Percentiles rank a stretch among this genome's conserved stretches.
Evolutionary conservation across 1,140 invertebrate genomes (phyloP).

Genomic region (Halesus radiatus): DNA sequence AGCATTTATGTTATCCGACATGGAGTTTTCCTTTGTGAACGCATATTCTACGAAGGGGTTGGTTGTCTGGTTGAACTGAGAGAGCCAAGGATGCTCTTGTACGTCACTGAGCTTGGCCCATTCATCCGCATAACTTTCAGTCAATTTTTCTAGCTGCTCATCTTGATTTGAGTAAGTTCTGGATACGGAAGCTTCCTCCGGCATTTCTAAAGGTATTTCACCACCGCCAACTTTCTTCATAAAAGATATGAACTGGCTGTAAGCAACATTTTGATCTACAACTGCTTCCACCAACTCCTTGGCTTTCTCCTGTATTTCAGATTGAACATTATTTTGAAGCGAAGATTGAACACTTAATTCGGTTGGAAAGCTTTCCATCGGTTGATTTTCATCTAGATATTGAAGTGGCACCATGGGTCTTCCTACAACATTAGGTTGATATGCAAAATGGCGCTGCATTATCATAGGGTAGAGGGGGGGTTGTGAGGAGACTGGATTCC

Average conservation of each 20-base stretch:
- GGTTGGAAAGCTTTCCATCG: slow-evolving; percentile 33
- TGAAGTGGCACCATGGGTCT: slow-evolving; percentile 41
- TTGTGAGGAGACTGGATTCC: slow-evolving; percentile 63
- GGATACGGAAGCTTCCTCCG: slow-evolving; percentile 60
- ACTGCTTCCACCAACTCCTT: slow-evolving; percentile 70
- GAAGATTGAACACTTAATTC: slow-evolving; percentile 32
- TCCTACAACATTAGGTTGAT: slow-evolving; percentile 34
- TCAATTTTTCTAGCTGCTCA: slow-evolving; percentile 66
- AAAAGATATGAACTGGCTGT: slow-evolving; percentile 89
- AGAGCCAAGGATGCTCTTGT: slow-evolving; percentile 65
- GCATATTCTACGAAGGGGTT: slow-evolving; percentile 76
- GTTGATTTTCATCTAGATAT: slow-evolving; percentile 50
- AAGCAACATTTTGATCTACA: slow-evolving; percentile 78
- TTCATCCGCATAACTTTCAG: slow-evolving; percentile 68
- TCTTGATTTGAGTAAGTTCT: slow-evolving; percentile 60
- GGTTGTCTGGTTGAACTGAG: slow-evolving; percentile 50
- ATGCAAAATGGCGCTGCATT: slow-evolving; percentile 50
- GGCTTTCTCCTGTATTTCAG: slow-evolving; percentile 71
- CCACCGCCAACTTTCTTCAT: slow-evolving; percentile 84
- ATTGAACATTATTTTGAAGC: slow-evolving; percentile 63
- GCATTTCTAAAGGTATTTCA: slow-evolving; percentile 69
- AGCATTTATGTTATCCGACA: slow-evolving; percentile 85
- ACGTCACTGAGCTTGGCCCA: slow-evolving; percentile 68
- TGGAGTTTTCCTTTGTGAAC: slow-evolving; percentile 90
- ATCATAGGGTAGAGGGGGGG: slow-evolving; percentile 34